Percentiles rank a stretch among this genome's conserved stretches.
These are phyloP conservation scores for Aptenodytes forsteri DNA, from an alignment of 2,113 vertebrate species.

Conservation along the genomic window DNA sequence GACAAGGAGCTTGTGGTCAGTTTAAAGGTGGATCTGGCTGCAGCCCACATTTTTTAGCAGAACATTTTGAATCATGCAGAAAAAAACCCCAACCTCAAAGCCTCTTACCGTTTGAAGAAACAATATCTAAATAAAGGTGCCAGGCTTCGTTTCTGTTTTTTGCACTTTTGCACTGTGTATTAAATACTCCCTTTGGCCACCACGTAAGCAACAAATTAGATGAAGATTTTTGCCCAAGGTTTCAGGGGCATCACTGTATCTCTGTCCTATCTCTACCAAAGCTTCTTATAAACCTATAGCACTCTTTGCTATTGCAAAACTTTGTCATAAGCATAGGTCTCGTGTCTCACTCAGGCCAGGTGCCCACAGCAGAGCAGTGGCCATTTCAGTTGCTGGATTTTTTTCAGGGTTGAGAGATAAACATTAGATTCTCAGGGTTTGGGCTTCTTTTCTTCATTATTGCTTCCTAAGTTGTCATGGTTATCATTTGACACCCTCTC, in stretches of 20 bases:
- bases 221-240: neutral
- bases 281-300: neutral
- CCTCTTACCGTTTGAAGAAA: neutral
- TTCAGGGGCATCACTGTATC: neutral
- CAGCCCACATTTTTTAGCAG: neutral
- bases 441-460: slow-evolving; percentile 11
- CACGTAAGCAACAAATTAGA: neutral
- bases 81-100: accelerated
- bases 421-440: slow-evolving; percentile 17
- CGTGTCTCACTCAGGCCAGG: neutral
- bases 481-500: slow-evolving; percentile 62
- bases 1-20: neutral
- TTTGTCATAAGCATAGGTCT: neutral
- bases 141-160: neutral
- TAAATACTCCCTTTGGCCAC: neutral
- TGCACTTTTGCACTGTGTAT: neutral
- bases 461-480: slow-evolving; percentile 67
- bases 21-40: neutral
- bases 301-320: neutral
- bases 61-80: neutral
- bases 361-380: neutral
- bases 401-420: slow-evolving; percentile 8
- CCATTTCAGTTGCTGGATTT: neutral
- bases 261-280: neutral
- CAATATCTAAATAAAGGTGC: neutral